Evolutionary conservation across 1,140 invertebrate species (phyloP).

Genomic region (Periplaneta americana): DNA sequence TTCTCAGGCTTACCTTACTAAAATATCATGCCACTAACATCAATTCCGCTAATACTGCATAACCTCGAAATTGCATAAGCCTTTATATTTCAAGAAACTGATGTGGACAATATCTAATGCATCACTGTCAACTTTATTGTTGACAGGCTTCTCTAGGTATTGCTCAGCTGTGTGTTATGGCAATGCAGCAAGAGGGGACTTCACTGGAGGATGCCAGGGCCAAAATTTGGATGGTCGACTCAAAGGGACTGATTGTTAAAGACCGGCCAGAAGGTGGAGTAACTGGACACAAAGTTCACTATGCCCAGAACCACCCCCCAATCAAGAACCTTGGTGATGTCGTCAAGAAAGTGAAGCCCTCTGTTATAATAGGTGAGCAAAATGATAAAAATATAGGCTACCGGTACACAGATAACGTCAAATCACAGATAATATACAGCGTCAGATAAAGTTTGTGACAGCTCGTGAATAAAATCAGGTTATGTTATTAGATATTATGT

Average conservation of each 20-base stretch:
- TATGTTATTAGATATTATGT: too few relatives aligned
- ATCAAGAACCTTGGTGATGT: slow-evolving; percentile 72
- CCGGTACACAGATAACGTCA: too few relatives aligned
- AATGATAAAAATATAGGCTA: too few relatives aligned
- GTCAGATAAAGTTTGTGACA: too few relatives aligned
- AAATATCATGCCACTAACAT: too few relatives aligned
- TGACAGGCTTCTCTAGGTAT: slow-evolving; percentile 79
- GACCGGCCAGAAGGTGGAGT: slow-evolving; percentile 64
- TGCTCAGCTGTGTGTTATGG: slow-evolving; percentile 77
- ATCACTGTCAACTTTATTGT: background rate
- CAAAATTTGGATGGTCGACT: slow-evolving; percentile 86
- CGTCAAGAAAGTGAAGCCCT: slow-evolving; percentile 77
- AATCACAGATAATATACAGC: too few relatives aligned
- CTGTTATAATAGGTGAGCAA: slow-evolving; percentile 75
- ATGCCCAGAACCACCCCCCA: slow-evolving; percentile 75
- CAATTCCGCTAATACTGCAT: too few relatives aligned
- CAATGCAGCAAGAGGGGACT: slow-evolving; percentile 79
- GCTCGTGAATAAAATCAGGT: too few relatives aligned
- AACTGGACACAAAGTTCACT: slow-evolving; percentile 66
- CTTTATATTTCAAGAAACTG: too few relatives aligned
- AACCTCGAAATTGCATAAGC: too few relatives aligned
- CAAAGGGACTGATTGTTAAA: slow-evolving; percentile 74
- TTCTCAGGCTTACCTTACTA: too few relatives aligned
- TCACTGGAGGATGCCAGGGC: slow-evolving; percentile 65
- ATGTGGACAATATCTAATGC: too few relatives aligned